Evolutionary conservation across 1,140 invertebrate species (phyloP).

Genomic region (Pseudomyrmex concolor): DNA sequence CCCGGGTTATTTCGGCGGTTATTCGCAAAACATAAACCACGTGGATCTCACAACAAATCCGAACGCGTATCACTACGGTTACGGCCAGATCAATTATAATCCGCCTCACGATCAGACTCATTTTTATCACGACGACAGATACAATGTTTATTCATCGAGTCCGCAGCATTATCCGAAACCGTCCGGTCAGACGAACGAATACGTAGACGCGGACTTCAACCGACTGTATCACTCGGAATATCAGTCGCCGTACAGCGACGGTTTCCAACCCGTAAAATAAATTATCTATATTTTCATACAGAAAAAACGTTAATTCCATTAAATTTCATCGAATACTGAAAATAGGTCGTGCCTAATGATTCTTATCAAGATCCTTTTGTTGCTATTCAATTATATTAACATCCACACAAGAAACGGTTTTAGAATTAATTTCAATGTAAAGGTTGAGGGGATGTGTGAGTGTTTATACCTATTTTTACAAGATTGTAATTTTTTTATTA

Average conservation of each 20-base stretch:
- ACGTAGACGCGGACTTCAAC: slow-evolving; percentile 21
- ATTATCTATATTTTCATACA: background rate
- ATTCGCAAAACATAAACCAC: slow-evolving; percentile 75
- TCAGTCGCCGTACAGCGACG: background rate
- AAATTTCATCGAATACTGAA: background rate
- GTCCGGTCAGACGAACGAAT: slow-evolving; percentile 43
- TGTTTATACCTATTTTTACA: background rate
- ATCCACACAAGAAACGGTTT: background rate
- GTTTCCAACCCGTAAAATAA: slow-evolving; percentile 55
- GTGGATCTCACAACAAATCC: slow-evolving; percentile 72
- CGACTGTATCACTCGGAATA: slow-evolving; percentile 41
- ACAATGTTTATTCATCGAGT: slow-evolving; percentile 39
- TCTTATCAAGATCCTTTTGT: background rate
- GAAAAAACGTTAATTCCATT: background rate
- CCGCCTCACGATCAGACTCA: slow-evolving; percentile 53
- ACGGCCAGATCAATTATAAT: slow-evolving; percentile 53
- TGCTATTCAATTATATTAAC: background rate
- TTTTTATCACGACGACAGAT: slow-evolving; percentile 61
- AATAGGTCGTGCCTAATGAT: background rate
- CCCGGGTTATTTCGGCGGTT: slow-evolving; percentile 78
- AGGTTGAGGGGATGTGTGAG: background rate
- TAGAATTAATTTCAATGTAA: background rate
- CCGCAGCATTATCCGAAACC: slow-evolving; percentile 29
- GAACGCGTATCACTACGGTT: slow-evolving; percentile 16
- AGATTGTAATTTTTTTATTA: slow-evolving; percentile 15